Evolutionary conservation across 1,140 invertebrate genomes (phyloP).

Genomic region (Drosophila azteca): DNA sequence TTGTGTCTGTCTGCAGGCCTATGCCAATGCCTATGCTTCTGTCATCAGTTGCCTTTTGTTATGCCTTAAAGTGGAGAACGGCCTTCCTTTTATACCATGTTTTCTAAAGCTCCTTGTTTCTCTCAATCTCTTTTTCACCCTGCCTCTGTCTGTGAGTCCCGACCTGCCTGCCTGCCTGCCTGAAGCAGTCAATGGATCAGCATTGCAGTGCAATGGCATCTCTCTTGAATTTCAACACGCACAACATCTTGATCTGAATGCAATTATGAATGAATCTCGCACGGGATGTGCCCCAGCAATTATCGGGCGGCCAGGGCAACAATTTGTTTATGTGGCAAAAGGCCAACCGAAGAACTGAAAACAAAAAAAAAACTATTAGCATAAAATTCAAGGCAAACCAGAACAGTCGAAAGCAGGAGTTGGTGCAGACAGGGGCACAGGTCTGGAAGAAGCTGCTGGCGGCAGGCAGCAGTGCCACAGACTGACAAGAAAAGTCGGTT

Average conservation of each 20-base stretch:
- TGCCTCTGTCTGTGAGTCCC: slow-evolving; percentile 3
- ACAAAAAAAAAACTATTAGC: slow-evolving; percentile 27
- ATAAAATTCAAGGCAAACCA: slow-evolving; percentile 29
- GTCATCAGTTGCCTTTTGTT: slow-evolving; percentile 21
- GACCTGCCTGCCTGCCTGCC: slow-evolving; percentile 3
- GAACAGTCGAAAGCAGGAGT: not conserved
- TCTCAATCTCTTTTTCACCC: not conserved
- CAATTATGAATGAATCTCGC: slow-evolving; percentile 60
- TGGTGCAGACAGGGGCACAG: not conserved
- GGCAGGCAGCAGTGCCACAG: slow-evolving; percentile 5
- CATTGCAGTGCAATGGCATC: slow-evolving; percentile 25
- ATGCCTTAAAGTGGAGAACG: not conserved
- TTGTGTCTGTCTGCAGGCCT: not conserved
- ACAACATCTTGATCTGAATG: slow-evolving; percentile 13
- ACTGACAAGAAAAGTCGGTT: too few species aligned
- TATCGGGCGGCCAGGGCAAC: slow-evolving; percentile 9
- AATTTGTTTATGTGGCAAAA: slow-evolving; percentile 47
- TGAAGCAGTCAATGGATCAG: slow-evolving; percentile 15
- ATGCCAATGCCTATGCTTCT: not conserved
- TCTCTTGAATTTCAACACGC: slow-evolving; percentile 36
- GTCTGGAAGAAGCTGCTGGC: not conserved
- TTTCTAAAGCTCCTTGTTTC: not conserved
- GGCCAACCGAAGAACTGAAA: slow-evolving; percentile 31
- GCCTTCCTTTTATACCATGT: too few species aligned
- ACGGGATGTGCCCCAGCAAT: slow-evolving; percentile 27